Evolutionary conservation across 1,140 invertebrate genomes (phyloP).

Genomic region (Trichonephila inaurata): DNA sequence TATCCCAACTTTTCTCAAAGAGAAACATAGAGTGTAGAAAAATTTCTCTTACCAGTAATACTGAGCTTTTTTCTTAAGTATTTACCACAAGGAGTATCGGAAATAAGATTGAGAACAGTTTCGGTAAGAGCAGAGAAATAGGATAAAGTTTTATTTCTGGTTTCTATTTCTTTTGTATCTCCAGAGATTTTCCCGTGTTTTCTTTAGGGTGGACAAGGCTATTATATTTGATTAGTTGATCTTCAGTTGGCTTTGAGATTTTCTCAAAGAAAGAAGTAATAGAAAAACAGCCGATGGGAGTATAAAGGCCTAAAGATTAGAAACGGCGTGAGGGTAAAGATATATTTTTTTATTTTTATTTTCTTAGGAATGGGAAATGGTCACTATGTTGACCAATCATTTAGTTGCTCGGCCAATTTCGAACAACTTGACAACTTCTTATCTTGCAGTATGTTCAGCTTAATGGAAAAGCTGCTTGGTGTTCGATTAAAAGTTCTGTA

Average conservation of each 20-base stretch:
- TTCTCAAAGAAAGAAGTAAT: too few species aligned
- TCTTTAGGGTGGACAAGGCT: constrained; percentile 24
- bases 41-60: background rate
- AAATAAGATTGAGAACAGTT: constrained; percentile 60
- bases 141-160: background rate
- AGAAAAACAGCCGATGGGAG: too few species aligned
- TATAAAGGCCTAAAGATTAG: background rate
- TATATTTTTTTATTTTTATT: background rate
- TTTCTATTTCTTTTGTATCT: background rate
- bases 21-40: background rate
- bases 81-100: constrained; percentile 46
- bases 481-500: background rate
- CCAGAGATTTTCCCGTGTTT: background rate
- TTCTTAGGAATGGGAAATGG: background rate
- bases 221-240: constrained; percentile 75
- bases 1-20: background rate
- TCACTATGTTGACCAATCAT: constrained; percentile 39
- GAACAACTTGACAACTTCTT: constrained; percentile 26
- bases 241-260: constrained; percentile 38
- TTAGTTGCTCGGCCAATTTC: constrained; percentile 36
- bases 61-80: background rate
- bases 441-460: constrained; percentile 9
- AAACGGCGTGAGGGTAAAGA: background rate
- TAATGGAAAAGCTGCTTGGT: background rate
- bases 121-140: background rate